phyloP scores from a whole-genome alignment of 2,797 vertebrate genomes.

The Anolis apletophallus region DNA sequence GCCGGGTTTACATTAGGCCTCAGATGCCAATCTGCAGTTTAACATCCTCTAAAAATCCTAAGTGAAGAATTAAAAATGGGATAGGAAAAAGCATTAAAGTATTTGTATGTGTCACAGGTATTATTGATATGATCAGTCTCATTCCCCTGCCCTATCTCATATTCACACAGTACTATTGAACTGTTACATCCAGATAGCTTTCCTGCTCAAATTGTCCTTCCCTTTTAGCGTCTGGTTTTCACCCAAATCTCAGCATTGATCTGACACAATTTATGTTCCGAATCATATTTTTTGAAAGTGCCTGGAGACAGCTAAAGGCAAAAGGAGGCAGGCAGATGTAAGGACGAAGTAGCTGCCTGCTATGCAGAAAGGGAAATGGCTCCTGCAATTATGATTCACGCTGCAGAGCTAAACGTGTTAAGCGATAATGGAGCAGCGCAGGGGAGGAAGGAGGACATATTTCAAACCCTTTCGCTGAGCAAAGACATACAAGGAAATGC shows the following conservation, averaged over 20 bases:
- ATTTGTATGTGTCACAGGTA: neutral
- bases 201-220: slow-evolving; percentile 2
- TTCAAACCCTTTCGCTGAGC: neutral
- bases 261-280: neutral
- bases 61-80: neutral
- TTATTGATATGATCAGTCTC: neutral
- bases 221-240: neutral
- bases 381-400: slow-evolving; percentile 43
- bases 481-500: neutral
- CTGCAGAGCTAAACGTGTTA: slow-evolving; percentile 31
- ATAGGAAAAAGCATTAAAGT: neutral
- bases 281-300: neutral
- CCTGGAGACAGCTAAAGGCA: neutral
- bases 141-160: neutral
- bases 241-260: neutral
- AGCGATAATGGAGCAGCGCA: slow-evolving; percentile 4
- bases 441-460: neutral
- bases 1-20: neutral
- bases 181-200: neutral
- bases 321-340: neutral
- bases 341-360: neutral
- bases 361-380: slow-evolving; percentile 28
- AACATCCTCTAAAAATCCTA: neutral
- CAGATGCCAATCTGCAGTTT: neutral
- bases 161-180: neutral